Conservation (phyloP, 2,113 vertebrate species). For the Microcebus murinus region DNA sequence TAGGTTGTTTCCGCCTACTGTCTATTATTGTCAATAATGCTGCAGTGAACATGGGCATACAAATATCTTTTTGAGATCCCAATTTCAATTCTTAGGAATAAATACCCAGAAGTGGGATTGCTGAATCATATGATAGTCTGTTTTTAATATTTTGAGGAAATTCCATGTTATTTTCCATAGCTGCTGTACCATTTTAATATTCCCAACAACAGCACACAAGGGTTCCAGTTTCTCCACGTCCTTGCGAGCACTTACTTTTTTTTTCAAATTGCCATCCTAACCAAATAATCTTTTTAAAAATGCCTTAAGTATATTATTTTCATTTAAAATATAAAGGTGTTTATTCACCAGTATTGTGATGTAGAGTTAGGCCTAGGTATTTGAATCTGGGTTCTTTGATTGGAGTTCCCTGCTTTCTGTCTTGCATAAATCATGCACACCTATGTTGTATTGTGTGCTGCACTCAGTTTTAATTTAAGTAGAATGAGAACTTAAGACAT, state of each 20-base stretch:
- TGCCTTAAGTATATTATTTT: slow-evolving; percentile 8
- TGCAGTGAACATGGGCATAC: background rate
- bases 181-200: background rate
- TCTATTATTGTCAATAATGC: background rate
- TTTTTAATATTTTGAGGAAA: background rate
- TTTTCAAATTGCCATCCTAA: background rate
- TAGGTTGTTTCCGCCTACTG: background rate
- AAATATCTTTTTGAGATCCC: background rate
- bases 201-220: background rate
- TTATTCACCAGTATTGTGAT: background rate
- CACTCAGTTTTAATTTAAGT: background rate
- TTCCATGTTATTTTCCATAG: background rate
- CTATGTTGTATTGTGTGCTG: background rate
- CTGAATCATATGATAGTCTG: background rate
- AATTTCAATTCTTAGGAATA: background rate
- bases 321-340: background rate
- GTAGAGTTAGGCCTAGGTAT: too few relatives aligned
- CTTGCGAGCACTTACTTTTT: background rate
- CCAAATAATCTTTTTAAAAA: background rate
- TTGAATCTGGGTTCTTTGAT: background rate
- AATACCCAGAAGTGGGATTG: background rate
- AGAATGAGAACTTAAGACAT: slow-evolving; percentile 5
- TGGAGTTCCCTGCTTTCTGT: background rate
- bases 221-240: background rate
- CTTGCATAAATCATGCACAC: background rate